Conservation (phyloP, 1,140 invertebrate species). For the Octopus bimaculoides region DNA sequence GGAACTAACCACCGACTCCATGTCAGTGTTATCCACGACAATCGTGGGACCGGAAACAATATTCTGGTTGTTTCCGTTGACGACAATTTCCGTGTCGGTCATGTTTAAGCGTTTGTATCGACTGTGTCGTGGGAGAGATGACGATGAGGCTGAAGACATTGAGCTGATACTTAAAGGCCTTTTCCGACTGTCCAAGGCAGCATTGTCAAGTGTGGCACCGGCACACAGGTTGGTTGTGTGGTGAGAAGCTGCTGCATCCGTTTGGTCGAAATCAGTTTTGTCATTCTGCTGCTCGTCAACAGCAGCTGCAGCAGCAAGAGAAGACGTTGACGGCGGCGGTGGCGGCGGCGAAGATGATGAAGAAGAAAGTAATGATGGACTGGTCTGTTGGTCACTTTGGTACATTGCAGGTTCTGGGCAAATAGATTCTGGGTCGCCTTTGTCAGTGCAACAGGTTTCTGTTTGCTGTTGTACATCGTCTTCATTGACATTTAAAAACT, state of each 20-base stretch:
- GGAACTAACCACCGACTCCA: slow-evolving; percentile 22
- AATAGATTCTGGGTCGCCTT: not conserved
- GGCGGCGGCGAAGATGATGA: slow-evolving; percentile 14
- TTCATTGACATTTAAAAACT: slow-evolving; percentile 35
- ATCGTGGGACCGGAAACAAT: slow-evolving; percentile 28
- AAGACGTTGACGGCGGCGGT: slow-evolving; percentile 8
- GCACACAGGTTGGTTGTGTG: slow-evolving; percentile 17
- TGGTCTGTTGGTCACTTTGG: slow-evolving; percentile 17
- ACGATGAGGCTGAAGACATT: slow-evolving; percentile 76
- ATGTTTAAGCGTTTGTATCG: slow-evolving; percentile 40
- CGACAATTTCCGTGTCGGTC: slow-evolving; percentile 19
- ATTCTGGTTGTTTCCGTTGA: slow-evolving; percentile 21
- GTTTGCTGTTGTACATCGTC: slow-evolving; percentile 14
- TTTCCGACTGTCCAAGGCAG: slow-evolving; percentile 43
- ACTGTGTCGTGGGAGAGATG: slow-evolving; percentile 54
- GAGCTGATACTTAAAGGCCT: slow-evolving; percentile 79
- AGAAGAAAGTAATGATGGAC: slow-evolving; percentile 14
- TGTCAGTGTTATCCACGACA: slow-evolving; percentile 29
- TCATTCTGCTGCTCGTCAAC: slow-evolving; percentile 24
- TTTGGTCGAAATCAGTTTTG: slow-evolving; percentile 14
- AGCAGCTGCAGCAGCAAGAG: slow-evolving; percentile 14
- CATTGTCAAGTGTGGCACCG: slow-evolving; percentile 15
- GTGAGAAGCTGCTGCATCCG: slow-evolving; percentile 19
- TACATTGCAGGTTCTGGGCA: not conserved
- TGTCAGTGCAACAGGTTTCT: slow-evolving; percentile 19